Evolutionary conservation across 2,888 invertebrate genomes (phyloP).

Genomic region (Vanessa cardui): DNA sequence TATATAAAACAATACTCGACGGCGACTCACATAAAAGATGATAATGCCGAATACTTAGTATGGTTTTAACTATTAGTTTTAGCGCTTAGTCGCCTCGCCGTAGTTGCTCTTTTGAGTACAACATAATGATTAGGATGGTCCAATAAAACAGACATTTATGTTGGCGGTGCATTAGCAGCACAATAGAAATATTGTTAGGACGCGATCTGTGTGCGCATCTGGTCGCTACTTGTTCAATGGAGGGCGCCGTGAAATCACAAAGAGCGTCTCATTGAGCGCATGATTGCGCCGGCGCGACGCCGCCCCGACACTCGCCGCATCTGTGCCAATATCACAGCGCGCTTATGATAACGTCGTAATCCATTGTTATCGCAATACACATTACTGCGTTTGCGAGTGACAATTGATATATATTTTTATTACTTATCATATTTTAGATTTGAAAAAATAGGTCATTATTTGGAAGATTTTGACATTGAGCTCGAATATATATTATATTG

Average conservation of each 20-base stretch:
- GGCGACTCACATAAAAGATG: no score
- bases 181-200: slow-evolving; percentile 24
- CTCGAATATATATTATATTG: no score
- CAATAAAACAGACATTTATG: slow-evolving; percentile 13
- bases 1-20: no score
- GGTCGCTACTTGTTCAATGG: slow-evolving; percentile 6
- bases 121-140: neutral
- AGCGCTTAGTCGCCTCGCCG: neutral
- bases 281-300: no score
- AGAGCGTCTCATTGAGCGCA: slow-evolving; percentile 5
- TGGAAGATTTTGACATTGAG: no score
- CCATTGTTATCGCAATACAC: neutral
- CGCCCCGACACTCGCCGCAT: slow-evolving; percentile 10
- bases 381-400: neutral
- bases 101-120: neutral
- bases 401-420: neutral
- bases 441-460: neutral
- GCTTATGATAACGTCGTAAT: neutral
- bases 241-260: slow-evolving; percentile 15
- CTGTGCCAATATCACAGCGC: slow-evolving; percentile 19
- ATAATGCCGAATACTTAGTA: no score
- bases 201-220: neutral
- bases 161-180: slow-evolving; percentile 14
- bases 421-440: neutral
- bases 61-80: neutral